Evolutionary conservation across 1,140 invertebrate genomes (phyloP), one percentile per base, ranked within the genome.

Genomic region (Metaphire vulgaris): DNA sequence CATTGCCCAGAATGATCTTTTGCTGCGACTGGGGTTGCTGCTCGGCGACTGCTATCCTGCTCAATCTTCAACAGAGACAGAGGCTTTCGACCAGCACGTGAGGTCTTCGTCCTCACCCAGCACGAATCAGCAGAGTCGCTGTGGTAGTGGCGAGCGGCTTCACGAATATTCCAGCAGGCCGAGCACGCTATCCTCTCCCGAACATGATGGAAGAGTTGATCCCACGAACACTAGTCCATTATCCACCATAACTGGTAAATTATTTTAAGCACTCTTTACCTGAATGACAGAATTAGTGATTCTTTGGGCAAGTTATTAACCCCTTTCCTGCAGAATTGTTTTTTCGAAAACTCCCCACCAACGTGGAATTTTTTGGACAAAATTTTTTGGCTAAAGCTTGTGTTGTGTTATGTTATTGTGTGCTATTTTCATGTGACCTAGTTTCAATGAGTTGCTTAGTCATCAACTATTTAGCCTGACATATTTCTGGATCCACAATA

Each of bases 201-300:
- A 56, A 21, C 41, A 56, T 21, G 41, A 56, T 56, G 21, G 6
- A 56, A 6, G 41, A 21, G n/a, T 12, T n/a, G 89, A 90, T 2
- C 92, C 92, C 0, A 91, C 90, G 68, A 94, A 94, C 79, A 93
- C 92, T 2, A 94, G 93, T 84, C 93, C 93, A 28, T 90, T 93
- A 76, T 95, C 93, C 6, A 95, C 93, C 0, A 85, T 95, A 15
- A 95, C 93, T 26, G 92, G 92, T n/a, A n/a, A n/a, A n/a, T n/a
- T n/a, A n/a, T n/a, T n/a, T n/a, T n/a, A n/a, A n/a, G n/a, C n/a
- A n/a, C n/a, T n/a, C n/a, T n/a, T n/a, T n/a, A n/a, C n/a, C n/a
- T n/a, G n/a, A n/a, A n/a, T n/a, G n/a, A n/a, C n/a, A n/a, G n/a
- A n/a, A n/a, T n/a, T n/a, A n/a, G n/a, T n/a, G n/a, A n/a, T n/a